Evolutionary conservation across 2,888 invertebrate species (phyloP).

Genomic region (Dynastes grantii): DNA sequence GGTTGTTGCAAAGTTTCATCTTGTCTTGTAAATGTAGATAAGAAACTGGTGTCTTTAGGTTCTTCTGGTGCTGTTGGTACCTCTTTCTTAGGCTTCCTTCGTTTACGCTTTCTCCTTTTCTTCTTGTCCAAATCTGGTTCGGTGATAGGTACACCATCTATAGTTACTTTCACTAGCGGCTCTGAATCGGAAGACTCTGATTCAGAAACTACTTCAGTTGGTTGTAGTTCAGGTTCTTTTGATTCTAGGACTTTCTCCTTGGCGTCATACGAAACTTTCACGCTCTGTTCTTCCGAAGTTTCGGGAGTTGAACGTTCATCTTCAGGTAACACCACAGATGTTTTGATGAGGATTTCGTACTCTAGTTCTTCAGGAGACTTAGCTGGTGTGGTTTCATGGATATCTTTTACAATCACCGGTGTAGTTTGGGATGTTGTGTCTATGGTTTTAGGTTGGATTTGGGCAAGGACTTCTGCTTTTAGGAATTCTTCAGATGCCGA

Average conservation of each 20-base stretch:
- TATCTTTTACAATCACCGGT: constrained; percentile 67
- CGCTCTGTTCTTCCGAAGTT: constrained; percentile 59
- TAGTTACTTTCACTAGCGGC: constrained; percentile 60
- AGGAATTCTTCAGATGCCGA: constrained; percentile 35
- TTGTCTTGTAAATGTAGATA: constrained; percentile 62
- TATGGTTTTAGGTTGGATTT: constrained; percentile 26
- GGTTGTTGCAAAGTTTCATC: constrained; percentile 60
- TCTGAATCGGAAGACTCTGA: constrained; percentile 52
- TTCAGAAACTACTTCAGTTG: constrained; percentile 40
- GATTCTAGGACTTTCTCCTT: constrained; percentile 50
- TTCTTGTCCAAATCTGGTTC: constrained; percentile 54
- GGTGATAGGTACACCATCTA: constrained; percentile 61
- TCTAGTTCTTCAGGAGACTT: constrained; percentile 55
- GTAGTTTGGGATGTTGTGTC: constrained; percentile 59
- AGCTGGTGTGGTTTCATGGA: constrained; percentile 50
- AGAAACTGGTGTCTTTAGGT: constrained; percentile 56
- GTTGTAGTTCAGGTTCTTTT: constrained; percentile 22
- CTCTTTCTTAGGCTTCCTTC: constrained; percentile 59
- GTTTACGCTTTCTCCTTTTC: constrained; percentile 51
- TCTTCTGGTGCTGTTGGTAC: constrained; percentile 56
- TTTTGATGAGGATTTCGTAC: constrained; percentile 77
- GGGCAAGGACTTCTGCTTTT: constrained; percentile 23
- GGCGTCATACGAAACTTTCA: constrained; percentile 57
- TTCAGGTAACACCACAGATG: constrained; percentile 71
- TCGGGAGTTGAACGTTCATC: constrained; percentile 29